phyloP scores from a whole-genome alignment of 2,888 invertebrate species.

The Scaptomyza parva region DNA sequence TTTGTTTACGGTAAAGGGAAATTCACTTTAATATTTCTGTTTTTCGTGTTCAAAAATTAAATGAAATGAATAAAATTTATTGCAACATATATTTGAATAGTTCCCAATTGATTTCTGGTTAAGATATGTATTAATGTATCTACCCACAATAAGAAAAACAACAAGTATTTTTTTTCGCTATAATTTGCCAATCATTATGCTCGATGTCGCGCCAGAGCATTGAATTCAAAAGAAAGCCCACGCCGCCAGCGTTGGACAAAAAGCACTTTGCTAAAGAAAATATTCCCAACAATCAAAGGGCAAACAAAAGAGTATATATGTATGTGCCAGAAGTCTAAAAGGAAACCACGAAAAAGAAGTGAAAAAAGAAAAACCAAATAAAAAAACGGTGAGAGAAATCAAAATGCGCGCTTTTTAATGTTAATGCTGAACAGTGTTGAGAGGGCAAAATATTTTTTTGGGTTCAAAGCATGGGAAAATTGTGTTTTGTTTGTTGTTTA shows the following conservation, averaged over 20 bases:
- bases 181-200: slow-evolving; percentile 54
- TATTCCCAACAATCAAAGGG: slow-evolving; percentile 61
- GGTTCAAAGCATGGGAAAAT: slow-evolving; percentile 10
- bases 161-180: neutral
- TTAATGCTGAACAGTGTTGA: slow-evolving; percentile 29
- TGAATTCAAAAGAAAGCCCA: slow-evolving; percentile 23
- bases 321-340: slow-evolving; percentile 10
- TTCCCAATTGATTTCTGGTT: neutral
- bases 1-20: neutral
- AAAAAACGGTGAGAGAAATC: slow-evolving; percentile 34
- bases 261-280: slow-evolving; percentile 67
- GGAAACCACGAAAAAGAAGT: slow-evolving; percentile 25
- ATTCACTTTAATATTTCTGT: neutral
- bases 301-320: slow-evolving; percentile 37
- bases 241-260: slow-evolving; percentile 21
- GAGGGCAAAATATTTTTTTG: slow-evolving; percentile 7
- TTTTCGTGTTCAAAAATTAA: too few species aligned
- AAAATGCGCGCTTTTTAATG: slow-evolving; percentile 55
- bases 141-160: neutral
- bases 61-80: neutral
- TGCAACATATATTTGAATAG: neutral
- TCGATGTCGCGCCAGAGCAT: neutral
- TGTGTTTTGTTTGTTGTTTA: slow-evolving; percentile 48
- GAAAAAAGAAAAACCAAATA: neutral
- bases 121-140: neutral